A percentile compares a stretch with the other conserved stretches of the same genome.
Conservation (phyloP, 1,140 invertebrate species). For the Trachelipus rathkii region DNA sequence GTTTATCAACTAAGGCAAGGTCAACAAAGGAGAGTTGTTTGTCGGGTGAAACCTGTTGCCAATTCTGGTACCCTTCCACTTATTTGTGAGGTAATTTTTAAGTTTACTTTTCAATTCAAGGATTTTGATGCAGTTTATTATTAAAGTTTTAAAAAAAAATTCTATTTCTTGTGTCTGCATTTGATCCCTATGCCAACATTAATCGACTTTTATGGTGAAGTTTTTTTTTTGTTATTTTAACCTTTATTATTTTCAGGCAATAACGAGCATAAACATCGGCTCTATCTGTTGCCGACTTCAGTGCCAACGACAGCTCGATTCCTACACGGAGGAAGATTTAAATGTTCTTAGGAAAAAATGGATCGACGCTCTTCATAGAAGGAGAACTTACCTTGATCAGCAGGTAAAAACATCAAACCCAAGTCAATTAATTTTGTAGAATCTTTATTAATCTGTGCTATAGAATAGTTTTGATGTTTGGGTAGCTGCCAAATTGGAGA, state of each 20-base stretch:
- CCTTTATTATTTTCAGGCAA: conserved; percentile 27
- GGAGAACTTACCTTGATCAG: conserved; percentile 84
- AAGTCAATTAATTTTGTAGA: not conserved
- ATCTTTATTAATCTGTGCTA: not conserved
- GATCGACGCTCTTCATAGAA: conserved; percentile 80
- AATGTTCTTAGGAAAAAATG: conserved; percentile 82
- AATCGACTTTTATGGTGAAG: no score
- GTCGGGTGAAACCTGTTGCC: conserved; percentile 79
- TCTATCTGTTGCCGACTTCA: conserved; percentile 39
- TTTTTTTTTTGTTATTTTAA: no score
- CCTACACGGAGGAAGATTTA: conserved; percentile 96
- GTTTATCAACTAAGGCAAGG: conserved; percentile 94
- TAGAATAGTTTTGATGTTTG: not conserved
- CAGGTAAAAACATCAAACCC: conserved; percentile 58
- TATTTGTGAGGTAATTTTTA: conserved; percentile 71
- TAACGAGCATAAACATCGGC: conserved; percentile 43
- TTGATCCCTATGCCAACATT: no score
- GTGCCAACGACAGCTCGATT: conserved; percentile 82
- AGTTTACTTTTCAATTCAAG: not conserved
- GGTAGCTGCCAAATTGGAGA: not conserved
- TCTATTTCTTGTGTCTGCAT: no score
- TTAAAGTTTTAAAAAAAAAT: no score
- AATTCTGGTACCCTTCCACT: conserved; percentile 93
- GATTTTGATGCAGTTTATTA: no score
- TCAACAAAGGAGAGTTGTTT: conserved; percentile 73